A percentile compares a stretch with the other conserved stretches of the same genome.
These are phyloP conservation scores for Coelinius sp. DNA, from an alignment of 2,888 invertebrate species.

Conservation along the genomic window DNA sequence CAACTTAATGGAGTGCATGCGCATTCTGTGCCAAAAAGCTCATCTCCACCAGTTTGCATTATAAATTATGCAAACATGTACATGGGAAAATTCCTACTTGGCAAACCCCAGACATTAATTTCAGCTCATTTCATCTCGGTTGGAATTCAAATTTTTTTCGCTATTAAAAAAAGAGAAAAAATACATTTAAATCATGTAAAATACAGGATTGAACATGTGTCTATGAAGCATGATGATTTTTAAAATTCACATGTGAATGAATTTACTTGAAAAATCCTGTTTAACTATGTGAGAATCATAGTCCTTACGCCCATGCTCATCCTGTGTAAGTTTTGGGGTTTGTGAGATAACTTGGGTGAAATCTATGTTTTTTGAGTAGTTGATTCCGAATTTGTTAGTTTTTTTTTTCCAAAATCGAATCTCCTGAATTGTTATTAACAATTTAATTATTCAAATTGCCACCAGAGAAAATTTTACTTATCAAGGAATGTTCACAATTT, in stretches of 20 bases:
- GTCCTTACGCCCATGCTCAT: too few species aligned
- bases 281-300: neutral
- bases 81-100: conserved; percentile 18
- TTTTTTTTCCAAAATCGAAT: too few species aligned
- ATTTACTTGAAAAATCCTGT: neutral
- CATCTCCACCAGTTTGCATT: neutral
- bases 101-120: conserved; percentile 24
- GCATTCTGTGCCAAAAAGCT: conserved; percentile 17
- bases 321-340: too few species aligned
- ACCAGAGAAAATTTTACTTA: too few species aligned
- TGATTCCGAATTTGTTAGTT: too few species aligned
- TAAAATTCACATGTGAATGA: neutral
- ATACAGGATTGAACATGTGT: neutral
- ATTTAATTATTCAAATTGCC: too few species aligned
- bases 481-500: too few species aligned
- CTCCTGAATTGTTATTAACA: too few species aligned
- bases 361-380: too few species aligned
- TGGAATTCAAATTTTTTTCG: conserved; percentile 14
- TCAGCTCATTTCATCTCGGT: conserved; percentile 18
- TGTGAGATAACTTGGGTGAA: too few species aligned
- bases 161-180: neutral
- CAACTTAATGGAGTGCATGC: conserved; percentile 23
- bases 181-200: neutral
- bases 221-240: neutral
- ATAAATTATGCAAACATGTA: conserved; percentile 26